phyloP scores from a whole-genome alignment of 2,888 invertebrate genomes.

The Liopterus haemorrhoidalis region DNA sequence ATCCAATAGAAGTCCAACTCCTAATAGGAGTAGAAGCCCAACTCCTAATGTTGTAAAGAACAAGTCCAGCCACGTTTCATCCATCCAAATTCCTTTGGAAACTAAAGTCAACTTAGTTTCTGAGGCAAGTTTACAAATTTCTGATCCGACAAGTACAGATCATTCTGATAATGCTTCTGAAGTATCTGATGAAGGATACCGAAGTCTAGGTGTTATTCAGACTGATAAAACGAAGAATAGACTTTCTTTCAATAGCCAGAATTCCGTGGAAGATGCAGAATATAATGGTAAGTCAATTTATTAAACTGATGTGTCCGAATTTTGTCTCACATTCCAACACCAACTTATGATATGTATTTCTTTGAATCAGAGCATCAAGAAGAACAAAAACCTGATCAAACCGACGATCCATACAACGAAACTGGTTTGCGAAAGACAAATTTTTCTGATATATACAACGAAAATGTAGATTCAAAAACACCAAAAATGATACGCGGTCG shows the following conservation, averaged over 20 bases:
- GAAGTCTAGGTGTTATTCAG: conserved; percentile 68
- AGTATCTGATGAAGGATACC: conserved; percentile 79
- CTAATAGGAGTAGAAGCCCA: conserved; percentile 23
- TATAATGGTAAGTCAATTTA: conserved; percentile 54
- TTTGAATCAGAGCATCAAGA: conserved; percentile 60
- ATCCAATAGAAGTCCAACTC: conserved; percentile 40
- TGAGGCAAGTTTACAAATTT: conserved; percentile 42
- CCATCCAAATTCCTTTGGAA: conserved; percentile 47
- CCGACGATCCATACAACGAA: conserved; percentile 60
- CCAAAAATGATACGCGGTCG: conserved; percentile 25
- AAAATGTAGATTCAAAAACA: conserved; percentile 45
- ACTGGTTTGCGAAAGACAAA: conserved; percentile 67
- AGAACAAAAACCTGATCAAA: conserved; percentile 46
- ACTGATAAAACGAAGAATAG: conserved; percentile 51
- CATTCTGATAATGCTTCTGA: conserved; percentile 77
- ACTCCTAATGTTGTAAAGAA: conserved; percentile 20
- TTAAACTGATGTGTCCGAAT: neutral
- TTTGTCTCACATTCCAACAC: neutral
- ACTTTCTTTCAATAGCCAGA: conserved; percentile 65
- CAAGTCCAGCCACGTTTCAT: conserved; percentile 43
- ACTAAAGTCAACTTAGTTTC: conserved; percentile 43
- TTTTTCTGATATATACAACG: conserved; percentile 57
- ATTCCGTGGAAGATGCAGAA: conserved; percentile 67
- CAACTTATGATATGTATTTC: conserved; percentile 14
- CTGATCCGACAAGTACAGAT: conserved; percentile 41